Base-by-base conservation (phyloP, 2,113 vertebrate species). In the Beaufortia kweichowensis region DNA sequence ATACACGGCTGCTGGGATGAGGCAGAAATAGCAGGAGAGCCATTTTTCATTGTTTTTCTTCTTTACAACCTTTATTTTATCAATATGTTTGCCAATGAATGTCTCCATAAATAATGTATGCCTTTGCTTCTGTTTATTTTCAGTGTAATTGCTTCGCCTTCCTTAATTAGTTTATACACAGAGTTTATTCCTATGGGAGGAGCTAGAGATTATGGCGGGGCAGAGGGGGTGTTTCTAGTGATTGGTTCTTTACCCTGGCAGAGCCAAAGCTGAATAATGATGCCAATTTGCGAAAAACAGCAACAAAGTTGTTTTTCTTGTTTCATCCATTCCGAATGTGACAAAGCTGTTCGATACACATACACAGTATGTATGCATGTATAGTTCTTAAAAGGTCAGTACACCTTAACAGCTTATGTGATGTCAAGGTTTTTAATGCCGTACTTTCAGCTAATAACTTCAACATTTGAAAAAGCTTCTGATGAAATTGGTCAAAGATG, bases 401-500 rank as follows among this genome's bases (percentile, higher is more conserved):
- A 12, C 69, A 72, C 14, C 33, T 35, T 33, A 26, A 43, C 33
- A 70, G 50, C 28, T 56, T 55, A 19, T 19, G 6, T n/a, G 5
- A n/a, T n/a, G 5, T n/a, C 48, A n/a, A 21, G 19, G 48, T 21
- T 53, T 46, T 53, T 46, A 11, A 43, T 53, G 46, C 11, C 15
- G 17, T 53, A 55, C 28, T 41, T 23, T 39, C 9, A 55, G 53
- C 50, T 70, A 61, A 61, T 73, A 35, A 48, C 70, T 48, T 73
- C 5, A 73, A 21, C 17, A 4, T 43, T 73, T 61, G 23, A 46
- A 73, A 61, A 73, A 74, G 71, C 21, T 39, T 77, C 60, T 77
- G 66, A 81, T 71, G 74, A 33, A 64, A 71, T 62, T 28, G 55
- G 67, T 65, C 67, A 57, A 72, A 74, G 57, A 84, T 77, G 68